A percentile compares a stretch with the other conserved stretches of the same genome.
phyloP scores from a whole-genome alignment of 2,888 invertebrate species.

The Diaprepes abbreviatus region DNA sequence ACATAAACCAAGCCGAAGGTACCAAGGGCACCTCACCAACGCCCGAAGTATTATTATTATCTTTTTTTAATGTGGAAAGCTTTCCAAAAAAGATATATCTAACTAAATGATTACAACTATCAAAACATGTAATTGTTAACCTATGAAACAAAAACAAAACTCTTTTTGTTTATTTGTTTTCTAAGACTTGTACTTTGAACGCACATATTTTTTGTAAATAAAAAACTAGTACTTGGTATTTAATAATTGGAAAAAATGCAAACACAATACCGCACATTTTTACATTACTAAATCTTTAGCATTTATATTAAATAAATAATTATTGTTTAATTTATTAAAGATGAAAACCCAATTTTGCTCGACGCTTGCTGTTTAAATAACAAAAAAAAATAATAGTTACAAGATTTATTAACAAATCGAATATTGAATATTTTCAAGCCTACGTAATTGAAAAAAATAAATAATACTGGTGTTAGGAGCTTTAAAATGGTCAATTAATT shows the following conservation, averaged over 20 bases:
- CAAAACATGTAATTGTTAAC: too few species aligned
- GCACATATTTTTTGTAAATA: not conserved
- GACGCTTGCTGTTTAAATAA: not conserved
- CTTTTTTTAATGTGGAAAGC: too few species aligned
- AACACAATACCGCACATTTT: slow-evolving; percentile 7
- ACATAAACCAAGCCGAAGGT: too few species aligned
- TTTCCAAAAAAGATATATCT: too few species aligned
- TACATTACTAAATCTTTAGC: not conserved
- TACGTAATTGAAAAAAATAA: slow-evolving; percentile 3
- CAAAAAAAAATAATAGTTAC: not conserved
- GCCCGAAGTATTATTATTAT: too few species aligned
- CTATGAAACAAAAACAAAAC: too few species aligned
- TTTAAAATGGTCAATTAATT: slow-evolving; percentile 15
- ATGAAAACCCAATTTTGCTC: not conserved
- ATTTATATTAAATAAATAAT: slow-evolving; percentile 2
- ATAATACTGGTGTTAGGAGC: slow-evolving; percentile 8
- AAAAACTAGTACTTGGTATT: not conserved
- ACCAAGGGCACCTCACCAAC: too few species aligned
- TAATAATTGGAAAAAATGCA: slow-evolving; percentile 12
- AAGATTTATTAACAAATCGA: slow-evolving; percentile 6
- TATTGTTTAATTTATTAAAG: not conserved
- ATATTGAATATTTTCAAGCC: not conserved
- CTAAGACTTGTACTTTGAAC: not conserved
- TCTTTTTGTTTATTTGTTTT: not conserved
- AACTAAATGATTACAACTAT: too few species aligned